phyloP scores from a whole-genome alignment of 2,888 invertebrate genomes.

The Nomada flava region DNA sequence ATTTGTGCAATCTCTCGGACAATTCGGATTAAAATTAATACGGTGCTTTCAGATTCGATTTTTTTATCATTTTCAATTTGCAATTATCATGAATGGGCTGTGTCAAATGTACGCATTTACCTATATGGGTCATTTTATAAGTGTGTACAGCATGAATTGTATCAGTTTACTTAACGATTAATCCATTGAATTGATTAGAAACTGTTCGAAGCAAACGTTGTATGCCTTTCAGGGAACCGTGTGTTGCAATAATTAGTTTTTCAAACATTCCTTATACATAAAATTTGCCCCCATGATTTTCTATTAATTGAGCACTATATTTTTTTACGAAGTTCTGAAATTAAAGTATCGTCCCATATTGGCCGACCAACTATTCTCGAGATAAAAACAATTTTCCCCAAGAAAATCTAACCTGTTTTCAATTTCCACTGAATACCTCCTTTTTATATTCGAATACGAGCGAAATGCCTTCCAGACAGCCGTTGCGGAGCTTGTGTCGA shows the following conservation, averaged over 20 bases:
- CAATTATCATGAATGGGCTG: too few species aligned
- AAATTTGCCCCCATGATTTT: too few species aligned
- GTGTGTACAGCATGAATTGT: not conserved
- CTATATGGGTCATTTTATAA: not conserved
- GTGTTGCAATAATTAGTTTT: too few species aligned
- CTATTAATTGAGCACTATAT: too few species aligned
- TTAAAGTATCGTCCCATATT: too few species aligned
- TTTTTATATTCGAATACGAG: conserved; percentile 34
- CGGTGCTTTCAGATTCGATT: too few species aligned
- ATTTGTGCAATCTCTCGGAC: not conserved
- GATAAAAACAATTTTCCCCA: not conserved
- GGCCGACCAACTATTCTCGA: not conserved
- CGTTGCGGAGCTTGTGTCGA: conserved; percentile 21
- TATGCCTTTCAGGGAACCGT: too few species aligned
- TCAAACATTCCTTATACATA: too few species aligned
- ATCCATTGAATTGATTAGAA: not conserved
- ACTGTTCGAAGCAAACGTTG: too few species aligned
- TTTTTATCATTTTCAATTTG: too few species aligned
- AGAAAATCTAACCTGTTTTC: not conserved
- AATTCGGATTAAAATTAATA: not conserved
- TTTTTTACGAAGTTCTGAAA: not conserved
- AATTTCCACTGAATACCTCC: conserved; percentile 5
- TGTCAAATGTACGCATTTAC: too few species aligned
- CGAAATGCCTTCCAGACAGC: conserved; percentile 26
- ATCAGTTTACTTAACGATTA: not conserved